phyloP scores from a whole-genome alignment of 2,113 vertebrate species.

The Microcebus griseorufus region DNA sequence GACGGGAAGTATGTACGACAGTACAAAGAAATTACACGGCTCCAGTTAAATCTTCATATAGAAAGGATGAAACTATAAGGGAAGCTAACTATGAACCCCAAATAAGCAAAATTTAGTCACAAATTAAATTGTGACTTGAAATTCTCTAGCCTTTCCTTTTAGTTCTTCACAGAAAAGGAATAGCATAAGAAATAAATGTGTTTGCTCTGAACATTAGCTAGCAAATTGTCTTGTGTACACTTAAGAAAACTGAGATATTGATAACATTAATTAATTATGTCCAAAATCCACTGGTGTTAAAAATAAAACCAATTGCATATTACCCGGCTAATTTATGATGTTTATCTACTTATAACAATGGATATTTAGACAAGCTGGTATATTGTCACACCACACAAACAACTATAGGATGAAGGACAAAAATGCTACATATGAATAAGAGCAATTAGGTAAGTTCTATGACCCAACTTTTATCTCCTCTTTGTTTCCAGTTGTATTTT shows the following conservation, averaged over 20 bases:
- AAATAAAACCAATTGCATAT: neutral
- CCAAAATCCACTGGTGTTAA: neutral
- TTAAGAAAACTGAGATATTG: neutral
- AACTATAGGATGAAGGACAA: neutral
- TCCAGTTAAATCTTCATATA: neutral
- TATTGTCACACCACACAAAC: neutral
- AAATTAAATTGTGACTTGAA: neutral
- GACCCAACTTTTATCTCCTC: neutral
- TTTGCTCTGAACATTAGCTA: neutral
- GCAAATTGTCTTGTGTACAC: neutral
- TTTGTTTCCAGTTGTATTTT: slow-evolving; percentile 31
- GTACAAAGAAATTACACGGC: neutral
- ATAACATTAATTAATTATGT: neutral
- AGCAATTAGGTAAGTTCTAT: neutral
- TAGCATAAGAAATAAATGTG: neutral
- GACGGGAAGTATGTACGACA: slow-evolving; percentile 48
- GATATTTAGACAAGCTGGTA: neutral
- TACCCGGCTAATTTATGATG: neutral
- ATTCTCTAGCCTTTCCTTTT: neutral
- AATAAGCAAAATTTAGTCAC: neutral
- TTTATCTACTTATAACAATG: neutral
- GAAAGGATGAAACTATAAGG: neutral
- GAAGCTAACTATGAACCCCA: neutral
- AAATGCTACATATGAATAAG: neutral
- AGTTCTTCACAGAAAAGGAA: neutral